phyloP scores from a whole-genome alignment of 1,140 invertebrate species.

The Apolygus lucorum region DNA sequence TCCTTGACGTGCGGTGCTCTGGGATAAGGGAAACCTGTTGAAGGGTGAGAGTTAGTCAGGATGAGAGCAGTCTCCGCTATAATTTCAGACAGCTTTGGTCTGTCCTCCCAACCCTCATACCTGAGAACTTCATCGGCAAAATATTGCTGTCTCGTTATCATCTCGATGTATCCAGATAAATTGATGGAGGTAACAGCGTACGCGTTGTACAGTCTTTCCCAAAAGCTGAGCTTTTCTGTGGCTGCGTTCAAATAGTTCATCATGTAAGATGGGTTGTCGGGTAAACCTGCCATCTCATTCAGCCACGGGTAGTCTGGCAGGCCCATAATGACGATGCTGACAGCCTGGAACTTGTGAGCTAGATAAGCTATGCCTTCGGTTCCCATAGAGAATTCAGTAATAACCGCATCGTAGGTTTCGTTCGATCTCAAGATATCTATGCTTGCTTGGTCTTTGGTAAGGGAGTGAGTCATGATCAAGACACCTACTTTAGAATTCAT shows the following conservation, averaged over 20 bases:
- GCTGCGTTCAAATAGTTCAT: constrained; percentile 18
- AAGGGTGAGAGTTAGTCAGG: constrained; percentile 37
- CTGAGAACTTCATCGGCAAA: no score
- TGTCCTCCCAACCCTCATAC: constrained; percentile 30
- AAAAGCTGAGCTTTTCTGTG: constrained; percentile 27
- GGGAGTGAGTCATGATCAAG: no score
- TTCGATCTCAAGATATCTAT: not conserved
- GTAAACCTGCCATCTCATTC: constrained; percentile 26
- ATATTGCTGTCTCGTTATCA: no score
- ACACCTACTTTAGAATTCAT: no score
- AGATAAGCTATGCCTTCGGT: not conserved
- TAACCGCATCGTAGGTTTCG: not conserved
- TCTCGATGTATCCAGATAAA: no score
- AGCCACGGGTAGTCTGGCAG: not conserved
- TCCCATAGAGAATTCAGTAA: not conserved
- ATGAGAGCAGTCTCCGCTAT: constrained; percentile 28
- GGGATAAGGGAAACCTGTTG: constrained; percentile 33
- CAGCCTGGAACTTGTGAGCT: not conserved
- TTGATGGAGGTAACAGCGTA: not conserved
- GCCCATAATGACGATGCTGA: not conserved
- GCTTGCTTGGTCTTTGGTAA: no score
- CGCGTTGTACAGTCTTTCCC: constrained; percentile 21
- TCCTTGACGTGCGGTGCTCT: constrained; percentile 36
- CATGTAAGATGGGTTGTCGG: constrained; percentile 27
- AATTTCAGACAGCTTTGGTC: constrained; percentile 29